Percentiles rank a stretch among this genome's conserved stretches.
These are phyloP conservation scores for Zaprionus davidi DNA, from an alignment of 1,140 invertebrate species.

Conservation along the genomic window DNA sequence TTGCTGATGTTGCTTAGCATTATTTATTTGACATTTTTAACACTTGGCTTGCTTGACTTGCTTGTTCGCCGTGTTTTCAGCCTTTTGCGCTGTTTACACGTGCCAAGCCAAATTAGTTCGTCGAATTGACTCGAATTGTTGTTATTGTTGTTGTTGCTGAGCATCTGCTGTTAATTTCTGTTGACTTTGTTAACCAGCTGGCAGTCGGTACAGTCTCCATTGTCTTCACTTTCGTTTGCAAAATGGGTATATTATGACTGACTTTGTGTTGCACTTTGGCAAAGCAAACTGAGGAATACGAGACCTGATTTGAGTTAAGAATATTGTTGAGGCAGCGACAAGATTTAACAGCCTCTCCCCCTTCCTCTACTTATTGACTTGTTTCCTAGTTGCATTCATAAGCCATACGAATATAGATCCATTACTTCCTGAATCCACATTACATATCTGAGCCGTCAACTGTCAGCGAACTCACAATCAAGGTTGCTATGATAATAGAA, in stretches of 20 bases:
- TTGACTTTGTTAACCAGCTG: neutral
- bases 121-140: constrained; percentile 51
- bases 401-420: neutral
- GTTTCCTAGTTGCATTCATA: no score
- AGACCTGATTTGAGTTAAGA: neutral
- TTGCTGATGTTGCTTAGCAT: constrained; percentile 30
- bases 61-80: constrained; percentile 41
- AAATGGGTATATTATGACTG: neutral
- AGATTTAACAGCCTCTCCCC: no score
- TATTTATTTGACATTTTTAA: constrained; percentile 76
- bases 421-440: neutral
- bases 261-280: neutral
- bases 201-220: no score
- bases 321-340: neutral
- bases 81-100: constrained; percentile 37
- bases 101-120: constrained; percentile 60
- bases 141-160: constrained; percentile 38
- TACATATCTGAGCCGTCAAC: neutral
- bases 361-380: neutral
- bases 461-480: neutral
- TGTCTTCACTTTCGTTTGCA: no score
- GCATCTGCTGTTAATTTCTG: constrained; percentile 56
- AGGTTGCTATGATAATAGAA: neutral
- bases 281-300: neutral
- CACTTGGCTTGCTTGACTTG: constrained; percentile 61